These are phyloP conservation scores for Meteorus sp. DNA, from an alignment of 1,140 invertebrate species.

Conservation along the genomic window DNA sequence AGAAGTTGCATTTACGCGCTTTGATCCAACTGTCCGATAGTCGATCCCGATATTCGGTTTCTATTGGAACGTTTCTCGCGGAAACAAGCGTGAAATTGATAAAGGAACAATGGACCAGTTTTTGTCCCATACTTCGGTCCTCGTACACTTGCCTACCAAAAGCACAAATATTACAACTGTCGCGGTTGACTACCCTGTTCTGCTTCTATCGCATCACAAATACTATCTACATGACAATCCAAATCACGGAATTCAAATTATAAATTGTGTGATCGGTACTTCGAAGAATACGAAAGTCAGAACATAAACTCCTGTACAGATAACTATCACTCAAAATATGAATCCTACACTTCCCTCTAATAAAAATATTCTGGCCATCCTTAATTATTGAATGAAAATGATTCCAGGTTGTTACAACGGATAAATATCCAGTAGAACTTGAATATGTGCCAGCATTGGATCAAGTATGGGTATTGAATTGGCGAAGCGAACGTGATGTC, in stretches of 20 bases:
- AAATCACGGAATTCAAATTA: no score
- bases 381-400: not conserved
- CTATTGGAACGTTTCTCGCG: not conserved
- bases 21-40: not conserved
- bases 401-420: conserved; percentile 71
- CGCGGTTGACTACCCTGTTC: not conserved
- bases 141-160: not conserved
- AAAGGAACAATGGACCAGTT: conserved; percentile 5
- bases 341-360: not conserved
- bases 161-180: no score
- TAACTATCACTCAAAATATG: no score
- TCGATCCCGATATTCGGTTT: conserved; percentile 13
- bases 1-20: not conserved
- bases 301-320: no score
- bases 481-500: conserved; percentile 63
- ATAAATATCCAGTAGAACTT: conserved; percentile 74
- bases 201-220: not conserved
- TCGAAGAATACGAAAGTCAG: no score
- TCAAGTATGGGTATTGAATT: conserved; percentile 80
- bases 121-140: not conserved
- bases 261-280: no score
- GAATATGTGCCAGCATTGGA: conserved; percentile 75
- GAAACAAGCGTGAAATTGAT: conserved; percentile 18
- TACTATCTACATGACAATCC: no score
- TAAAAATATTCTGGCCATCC: not conserved